phyloP scores from a whole-genome alignment of 2,113 vertebrate genomes.

The Coregonus clupeaformis region DNA sequence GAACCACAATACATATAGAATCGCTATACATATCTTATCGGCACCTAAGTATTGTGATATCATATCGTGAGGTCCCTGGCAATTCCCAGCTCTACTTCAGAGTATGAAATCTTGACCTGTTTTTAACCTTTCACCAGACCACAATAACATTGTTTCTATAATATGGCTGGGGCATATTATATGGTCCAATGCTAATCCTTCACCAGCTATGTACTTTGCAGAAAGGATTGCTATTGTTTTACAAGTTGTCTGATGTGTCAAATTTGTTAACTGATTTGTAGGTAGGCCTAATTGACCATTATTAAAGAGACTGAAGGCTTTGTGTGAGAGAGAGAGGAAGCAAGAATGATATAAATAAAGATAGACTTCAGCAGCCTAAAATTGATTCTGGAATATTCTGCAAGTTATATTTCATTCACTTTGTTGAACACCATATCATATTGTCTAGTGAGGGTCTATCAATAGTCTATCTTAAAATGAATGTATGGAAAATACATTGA shows the following conservation, averaged over 20 bases:
- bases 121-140: neutral
- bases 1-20: no score
- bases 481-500: no score
- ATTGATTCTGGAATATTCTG: no score
- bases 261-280: neutral
- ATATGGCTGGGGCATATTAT: neutral
- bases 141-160: neutral
- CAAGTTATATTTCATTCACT: neutral
- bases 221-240: neutral
- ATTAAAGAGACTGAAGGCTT: neutral
- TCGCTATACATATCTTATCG: no score
- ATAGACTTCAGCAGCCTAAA: no score
- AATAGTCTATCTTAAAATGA: no score
- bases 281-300: no score
- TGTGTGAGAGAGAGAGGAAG: neutral
- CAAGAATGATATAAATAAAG: neutral
- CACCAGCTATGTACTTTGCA: neutral
- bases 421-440: neutral
- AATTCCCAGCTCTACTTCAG: neutral
- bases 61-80: no score
- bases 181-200: neutral
- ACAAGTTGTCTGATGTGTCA: neutral
- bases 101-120: neutral
- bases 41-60: no score
- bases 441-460: no score